These are phyloP conservation scores for Gonatopus flavifemur DNA, from an alignment of 1,140 invertebrate species.

Conservation along the genomic window DNA sequence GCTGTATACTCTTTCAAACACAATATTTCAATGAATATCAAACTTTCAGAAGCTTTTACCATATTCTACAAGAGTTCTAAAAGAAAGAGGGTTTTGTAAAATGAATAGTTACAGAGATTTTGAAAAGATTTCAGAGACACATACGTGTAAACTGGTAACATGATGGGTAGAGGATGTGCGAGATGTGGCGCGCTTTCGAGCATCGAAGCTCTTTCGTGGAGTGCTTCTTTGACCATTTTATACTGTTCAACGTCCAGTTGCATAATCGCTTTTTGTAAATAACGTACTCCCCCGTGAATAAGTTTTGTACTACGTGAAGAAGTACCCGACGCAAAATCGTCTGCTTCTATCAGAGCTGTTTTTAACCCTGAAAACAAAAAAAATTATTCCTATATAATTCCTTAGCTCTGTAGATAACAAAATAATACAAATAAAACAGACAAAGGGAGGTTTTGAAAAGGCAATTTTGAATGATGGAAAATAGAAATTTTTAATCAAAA, in stretches of 20 bases:
- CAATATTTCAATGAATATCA: not conserved
- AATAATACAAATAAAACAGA: too few relatives aligned
- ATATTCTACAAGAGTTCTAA: not conserved
- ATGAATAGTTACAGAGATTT: not conserved
- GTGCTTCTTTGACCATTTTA: conserved; percentile 96
- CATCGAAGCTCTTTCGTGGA: conserved; percentile 93
- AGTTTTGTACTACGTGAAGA: conserved; percentile 96
- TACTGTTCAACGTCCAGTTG: conserved; percentile 93
- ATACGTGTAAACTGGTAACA: conserved; percentile 94
- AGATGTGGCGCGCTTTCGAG: conserved; percentile 95
- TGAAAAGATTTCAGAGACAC: conserved; percentile 7
- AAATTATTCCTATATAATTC: too few relatives aligned
- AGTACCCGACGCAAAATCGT: conserved; percentile 98
- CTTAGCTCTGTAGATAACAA: too few relatives aligned
- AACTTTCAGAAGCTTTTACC: not conserved
- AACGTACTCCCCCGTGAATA: conserved; percentile 98
- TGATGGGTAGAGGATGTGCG: conserved; percentile 94
- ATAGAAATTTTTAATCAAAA: too few relatives aligned
- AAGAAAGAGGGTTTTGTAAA: too few relatives aligned
- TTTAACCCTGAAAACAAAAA: conserved; percentile 72
- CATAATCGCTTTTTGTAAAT: conserved; percentile 97
- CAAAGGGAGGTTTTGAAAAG: too few relatives aligned
- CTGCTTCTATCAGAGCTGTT: conserved; percentile 93
- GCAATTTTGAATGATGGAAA: too few relatives aligned
- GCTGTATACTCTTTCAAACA: not conserved